Evolutionary conservation across 2,113 vertebrate genomes (phyloP).

Genomic region (Grus americana): DNA sequence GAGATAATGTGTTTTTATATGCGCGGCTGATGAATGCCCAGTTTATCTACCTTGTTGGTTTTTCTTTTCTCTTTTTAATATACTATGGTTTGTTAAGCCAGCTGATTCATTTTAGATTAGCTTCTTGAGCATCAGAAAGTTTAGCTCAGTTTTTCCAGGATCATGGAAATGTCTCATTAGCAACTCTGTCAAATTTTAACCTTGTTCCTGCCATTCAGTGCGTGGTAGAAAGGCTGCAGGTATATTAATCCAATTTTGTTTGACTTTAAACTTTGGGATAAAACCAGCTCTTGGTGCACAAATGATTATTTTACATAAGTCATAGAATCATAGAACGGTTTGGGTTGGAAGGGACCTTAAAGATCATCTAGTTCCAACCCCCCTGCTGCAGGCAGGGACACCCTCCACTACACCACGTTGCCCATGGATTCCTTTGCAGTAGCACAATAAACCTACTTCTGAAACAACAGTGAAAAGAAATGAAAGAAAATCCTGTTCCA

Average conservation of each 20-base stretch:
- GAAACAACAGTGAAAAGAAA: background rate
- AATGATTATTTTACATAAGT: background rate
- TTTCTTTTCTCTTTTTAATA: background rate
- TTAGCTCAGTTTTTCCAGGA: background rate
- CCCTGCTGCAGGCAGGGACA: too few species aligned
- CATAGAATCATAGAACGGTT: too few species aligned
- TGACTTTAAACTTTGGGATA: background rate
- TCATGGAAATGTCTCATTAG: background rate
- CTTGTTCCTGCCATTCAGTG: background rate
- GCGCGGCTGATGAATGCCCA: background rate
- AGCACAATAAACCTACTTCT: background rate
- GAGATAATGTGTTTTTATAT: background rate
- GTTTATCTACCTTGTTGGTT: background rate
- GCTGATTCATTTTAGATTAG: background rate
- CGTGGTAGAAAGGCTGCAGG: background rate
- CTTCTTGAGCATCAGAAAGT: background rate
- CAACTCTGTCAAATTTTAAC: background rate
- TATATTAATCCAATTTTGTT: background rate
- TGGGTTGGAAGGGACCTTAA: too few species aligned
- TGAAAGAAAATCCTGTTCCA: background rate
- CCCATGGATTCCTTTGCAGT: background rate
- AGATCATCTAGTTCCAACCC: too few species aligned
- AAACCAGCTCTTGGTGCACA: background rate
- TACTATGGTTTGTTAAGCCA: background rate
- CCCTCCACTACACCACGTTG: too few species aligned